Conservation (phyloP, 2,888 invertebrate genomes). For the Athetis lepigone region DNA sequence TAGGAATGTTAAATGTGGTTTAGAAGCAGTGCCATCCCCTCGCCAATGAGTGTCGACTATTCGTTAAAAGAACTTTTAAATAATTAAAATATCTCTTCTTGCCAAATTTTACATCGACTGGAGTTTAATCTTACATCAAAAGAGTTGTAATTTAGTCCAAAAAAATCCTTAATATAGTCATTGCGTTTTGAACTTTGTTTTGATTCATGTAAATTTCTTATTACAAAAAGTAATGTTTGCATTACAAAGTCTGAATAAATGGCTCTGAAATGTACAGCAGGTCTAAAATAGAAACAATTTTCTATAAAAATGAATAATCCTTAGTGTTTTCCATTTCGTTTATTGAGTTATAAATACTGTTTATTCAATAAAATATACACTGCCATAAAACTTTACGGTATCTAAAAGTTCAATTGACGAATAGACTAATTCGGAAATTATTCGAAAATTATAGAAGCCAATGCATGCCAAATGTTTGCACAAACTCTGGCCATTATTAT, state of each 20-base stretch:
- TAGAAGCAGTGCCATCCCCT: constrained; percentile 30
- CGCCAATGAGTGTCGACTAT: constrained; percentile 36
- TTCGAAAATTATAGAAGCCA: constrained; percentile 64
- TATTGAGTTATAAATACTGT: background rate
- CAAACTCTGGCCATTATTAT: constrained; percentile 55
- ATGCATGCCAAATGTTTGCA: constrained; percentile 75
- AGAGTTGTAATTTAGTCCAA: too few species aligned
- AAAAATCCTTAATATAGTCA: background rate
- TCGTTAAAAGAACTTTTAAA: constrained; percentile 22
- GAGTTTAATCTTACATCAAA: too few species aligned
- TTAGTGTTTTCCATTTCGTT: background rate
- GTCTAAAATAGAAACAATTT: background rate
- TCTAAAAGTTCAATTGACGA: constrained; percentile 7
- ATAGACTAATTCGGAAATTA: constrained; percentile 38
- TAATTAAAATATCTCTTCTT: background rate
- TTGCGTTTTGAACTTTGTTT: background rate
- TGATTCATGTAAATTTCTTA: background rate
- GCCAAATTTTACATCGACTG: background rate
- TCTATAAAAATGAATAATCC: background rate
- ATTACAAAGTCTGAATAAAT: too few species aligned
- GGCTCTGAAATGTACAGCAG: too few species aligned
- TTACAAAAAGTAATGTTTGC: background rate
- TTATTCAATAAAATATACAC: background rate
- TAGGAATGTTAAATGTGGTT: background rate
- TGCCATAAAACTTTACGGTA: background rate